Percentiles rank a stretch among this genome's conserved stretches.
Evolutionary conservation across 2,888 invertebrate genomes (phyloP).

Genomic region (Chloromyia formosa): DNA sequence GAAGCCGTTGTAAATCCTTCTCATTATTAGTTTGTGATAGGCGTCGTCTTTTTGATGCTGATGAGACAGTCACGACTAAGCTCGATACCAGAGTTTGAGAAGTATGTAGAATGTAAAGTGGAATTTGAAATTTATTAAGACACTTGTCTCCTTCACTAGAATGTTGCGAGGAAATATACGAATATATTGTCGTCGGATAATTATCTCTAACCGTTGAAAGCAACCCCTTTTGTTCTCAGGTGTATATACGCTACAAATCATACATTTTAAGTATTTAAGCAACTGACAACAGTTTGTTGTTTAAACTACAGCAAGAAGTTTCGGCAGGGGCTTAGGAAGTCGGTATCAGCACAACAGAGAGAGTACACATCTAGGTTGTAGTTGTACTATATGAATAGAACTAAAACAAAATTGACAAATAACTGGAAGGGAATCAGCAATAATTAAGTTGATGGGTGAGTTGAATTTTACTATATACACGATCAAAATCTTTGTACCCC

Average conservation of each 20-base stretch:
- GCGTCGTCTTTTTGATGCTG: background rate
- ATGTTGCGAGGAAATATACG: background rate
- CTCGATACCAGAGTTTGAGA: background rate
- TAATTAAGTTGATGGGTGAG: slow-evolving; percentile 26
- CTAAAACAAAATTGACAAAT: too few species aligned
- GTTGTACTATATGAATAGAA: too few species aligned
- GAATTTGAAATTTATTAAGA: slow-evolving; percentile 37
- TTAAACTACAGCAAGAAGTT: too few species aligned
- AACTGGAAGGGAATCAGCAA: background rate
- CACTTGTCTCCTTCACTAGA: background rate
- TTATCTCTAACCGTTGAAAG: slow-evolving; percentile 15
- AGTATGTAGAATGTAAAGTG: slow-evolving; percentile 5
- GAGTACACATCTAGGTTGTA: too few species aligned
- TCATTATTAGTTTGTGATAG: slow-evolving; percentile 14
- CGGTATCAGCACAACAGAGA: too few species aligned
- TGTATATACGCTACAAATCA: slow-evolving; percentile 19
- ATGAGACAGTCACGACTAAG: background rate
- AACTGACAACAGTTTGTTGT: slow-evolving; percentile 35
- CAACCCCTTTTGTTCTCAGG: slow-evolving; percentile 34
- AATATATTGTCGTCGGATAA: slow-evolving; percentile 21
- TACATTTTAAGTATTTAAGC: slow-evolving; percentile 25
- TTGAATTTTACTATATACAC: background rate
- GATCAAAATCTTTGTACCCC: background rate
- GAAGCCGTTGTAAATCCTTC: slow-evolving; percentile 14
- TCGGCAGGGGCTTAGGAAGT: too few species aligned